Conservation (phyloP, 2,797 vertebrate species). For the Amblyopsis hoosieri region DNA sequence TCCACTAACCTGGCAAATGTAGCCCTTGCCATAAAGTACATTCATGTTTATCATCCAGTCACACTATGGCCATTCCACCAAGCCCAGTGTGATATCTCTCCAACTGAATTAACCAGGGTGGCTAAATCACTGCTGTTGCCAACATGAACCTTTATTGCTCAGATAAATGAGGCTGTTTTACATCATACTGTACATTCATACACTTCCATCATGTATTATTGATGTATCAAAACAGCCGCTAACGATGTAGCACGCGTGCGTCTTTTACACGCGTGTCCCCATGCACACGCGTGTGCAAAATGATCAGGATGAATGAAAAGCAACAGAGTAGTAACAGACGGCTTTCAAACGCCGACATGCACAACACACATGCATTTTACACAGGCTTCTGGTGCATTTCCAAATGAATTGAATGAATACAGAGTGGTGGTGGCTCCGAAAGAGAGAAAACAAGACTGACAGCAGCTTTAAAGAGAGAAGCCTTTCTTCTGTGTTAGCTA, state of each 20-base stretch:
- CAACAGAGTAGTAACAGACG: conserved; percentile 70
- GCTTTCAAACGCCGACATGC: conserved; percentile 73
- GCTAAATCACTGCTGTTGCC: conserved; percentile 49
- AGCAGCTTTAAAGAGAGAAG: conserved; percentile 74
- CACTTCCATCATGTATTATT: conserved; percentile 20
- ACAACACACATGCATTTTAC: conserved; percentile 73
- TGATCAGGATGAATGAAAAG: conserved; percentile 49
- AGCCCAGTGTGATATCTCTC: conserved; percentile 65
- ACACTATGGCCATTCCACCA: conserved; percentile 79
- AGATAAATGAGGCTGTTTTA: conserved; percentile 48
- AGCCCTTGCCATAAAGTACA: conserved; percentile 76
- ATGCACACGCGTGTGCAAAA: conserved; percentile 43
- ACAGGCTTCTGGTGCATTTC: conserved; percentile 73
- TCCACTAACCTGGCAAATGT: conserved; percentile 15
- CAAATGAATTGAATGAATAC: conserved; percentile 81
- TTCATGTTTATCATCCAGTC: conserved; percentile 89
- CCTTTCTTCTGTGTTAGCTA: conserved; percentile 67
- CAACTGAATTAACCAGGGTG: conserved; percentile 53
- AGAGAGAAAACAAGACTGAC: conserved; percentile 72
- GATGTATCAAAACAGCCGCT: conserved; percentile 41
- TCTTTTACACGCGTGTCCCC: conserved; percentile 53
- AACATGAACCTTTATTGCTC: conserved; percentile 43
- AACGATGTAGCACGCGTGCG: conserved; percentile 19
- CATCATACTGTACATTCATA: conserved; percentile 19
- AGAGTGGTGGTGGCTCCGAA: conserved; percentile 70